These are phyloP conservation scores for Sebastes minor DNA, from an alignment of 2,797 vertebrate species.

Conservation along the genomic window DNA sequence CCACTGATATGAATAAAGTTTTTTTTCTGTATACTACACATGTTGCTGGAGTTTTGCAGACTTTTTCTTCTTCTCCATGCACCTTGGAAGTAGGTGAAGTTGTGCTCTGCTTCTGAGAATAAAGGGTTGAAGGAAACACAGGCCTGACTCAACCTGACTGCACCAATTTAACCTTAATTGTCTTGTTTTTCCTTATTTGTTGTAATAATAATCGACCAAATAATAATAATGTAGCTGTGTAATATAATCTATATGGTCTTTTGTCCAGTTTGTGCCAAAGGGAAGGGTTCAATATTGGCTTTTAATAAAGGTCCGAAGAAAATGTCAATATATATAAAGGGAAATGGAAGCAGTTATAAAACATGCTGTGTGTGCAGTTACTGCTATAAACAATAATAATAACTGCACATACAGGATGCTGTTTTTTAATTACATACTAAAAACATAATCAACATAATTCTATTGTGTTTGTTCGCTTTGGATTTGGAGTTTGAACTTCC, in stretches of 20 bases:
- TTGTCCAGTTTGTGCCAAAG: background rate
- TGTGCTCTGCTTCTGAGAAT: background rate
- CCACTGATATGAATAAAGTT: accelerated
- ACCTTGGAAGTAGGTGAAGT: background rate
- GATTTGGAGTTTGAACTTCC: background rate
- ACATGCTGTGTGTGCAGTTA: too few relatives aligned
- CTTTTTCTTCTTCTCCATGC: background rate
- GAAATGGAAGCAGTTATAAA: too few relatives aligned
- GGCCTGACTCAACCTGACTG: background rate
- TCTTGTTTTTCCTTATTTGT: too few relatives aligned
- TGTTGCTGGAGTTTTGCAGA: background rate
- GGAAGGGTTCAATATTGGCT: background rate
- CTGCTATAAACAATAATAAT: too few relatives aligned
- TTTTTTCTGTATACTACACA: too few relatives aligned
- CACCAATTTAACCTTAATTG: accelerated
- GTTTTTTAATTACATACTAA: too few relatives aligned
- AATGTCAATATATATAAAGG: background rate
- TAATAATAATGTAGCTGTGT: too few relatives aligned
- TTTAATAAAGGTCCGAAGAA: background rate
- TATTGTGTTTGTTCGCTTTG: background rate
- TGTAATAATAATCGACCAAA: too few relatives aligned
- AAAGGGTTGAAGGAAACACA: too few relatives aligned
- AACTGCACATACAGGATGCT: too few relatives aligned
- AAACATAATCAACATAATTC: background rate
- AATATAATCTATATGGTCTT: background rate